phyloP scores from a whole-genome alignment of 2,888 invertebrate genomes.

The Leptinotarsa tumamoca region DNA sequence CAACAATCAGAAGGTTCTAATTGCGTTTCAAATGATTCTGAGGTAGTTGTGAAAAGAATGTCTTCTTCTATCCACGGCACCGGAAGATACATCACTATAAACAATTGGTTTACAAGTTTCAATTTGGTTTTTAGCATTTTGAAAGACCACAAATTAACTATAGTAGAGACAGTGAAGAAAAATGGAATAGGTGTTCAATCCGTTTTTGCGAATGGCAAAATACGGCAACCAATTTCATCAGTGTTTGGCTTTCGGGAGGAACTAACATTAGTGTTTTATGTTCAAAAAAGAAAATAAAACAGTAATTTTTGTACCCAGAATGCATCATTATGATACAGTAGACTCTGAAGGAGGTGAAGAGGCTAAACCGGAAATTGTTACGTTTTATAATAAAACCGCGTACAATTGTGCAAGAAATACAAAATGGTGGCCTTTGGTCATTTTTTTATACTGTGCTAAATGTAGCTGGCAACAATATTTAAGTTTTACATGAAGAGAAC shows the following conservation, averaged over 20 bases:
- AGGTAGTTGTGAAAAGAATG: constrained; percentile 12
- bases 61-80: constrained; percentile 6
- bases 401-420: too few species aligned
- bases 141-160: not conserved
- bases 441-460: not conserved
- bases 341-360: constrained; percentile 7
- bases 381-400: not conserved
- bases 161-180: too few species aligned
- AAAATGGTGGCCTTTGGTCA: too few species aligned
- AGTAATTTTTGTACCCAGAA: constrained; percentile 16
- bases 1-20: constrained; percentile 16
- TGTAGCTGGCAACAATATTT: not conserved
- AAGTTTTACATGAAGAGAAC: not conserved
- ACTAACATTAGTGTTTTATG: constrained; percentile 20
- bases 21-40: constrained; percentile 20
- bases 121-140: constrained; percentile 22
- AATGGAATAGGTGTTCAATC: too few species aligned
- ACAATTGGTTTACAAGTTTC: constrained; percentile 1
- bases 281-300: constrained; percentile 21
- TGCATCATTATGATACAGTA: not conserved
- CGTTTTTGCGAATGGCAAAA: too few species aligned
- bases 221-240: too few species aligned
- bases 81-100: not conserved
- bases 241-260: constrained; percentile 8
- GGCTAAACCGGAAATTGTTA: not conserved